phyloP scores from a whole-genome alignment of 2,888 invertebrate species.

The Melanchra persicariae region DNA sequence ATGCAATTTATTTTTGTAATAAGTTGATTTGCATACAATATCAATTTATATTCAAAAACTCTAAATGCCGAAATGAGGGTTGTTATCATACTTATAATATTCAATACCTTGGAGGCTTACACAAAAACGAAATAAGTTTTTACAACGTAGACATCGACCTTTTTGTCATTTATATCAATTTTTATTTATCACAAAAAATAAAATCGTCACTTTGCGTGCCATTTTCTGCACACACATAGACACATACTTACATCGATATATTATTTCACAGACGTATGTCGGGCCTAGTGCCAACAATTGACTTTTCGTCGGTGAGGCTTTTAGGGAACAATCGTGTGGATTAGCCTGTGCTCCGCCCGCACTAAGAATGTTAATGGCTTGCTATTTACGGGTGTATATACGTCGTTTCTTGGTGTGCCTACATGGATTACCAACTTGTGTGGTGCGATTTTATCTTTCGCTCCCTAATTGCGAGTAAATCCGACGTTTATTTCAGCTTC shows the following conservation, averaged over 20 bases:
- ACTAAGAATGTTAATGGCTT: slow-evolving; percentile 74
- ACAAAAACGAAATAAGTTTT: not conserved
- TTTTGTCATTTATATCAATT: not conserved
- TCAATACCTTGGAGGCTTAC: not conserved
- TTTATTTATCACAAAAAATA: not conserved
- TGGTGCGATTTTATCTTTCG: slow-evolving; percentile 57
- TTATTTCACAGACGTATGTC: slow-evolving; percentile 59
- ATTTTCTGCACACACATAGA: slow-evolving; percentile 6
- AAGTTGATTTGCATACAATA: slow-evolving; percentile 8
- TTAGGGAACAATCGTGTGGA: slow-evolving; percentile 77
- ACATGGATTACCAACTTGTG: slow-evolving; percentile 58
- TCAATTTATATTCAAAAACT: slow-evolving; percentile 6
- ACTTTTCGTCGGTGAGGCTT: slow-evolving; percentile 74
- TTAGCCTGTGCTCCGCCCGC: slow-evolving; percentile 71
- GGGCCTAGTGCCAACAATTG: slow-evolving; percentile 70
- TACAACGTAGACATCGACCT: not conserved
- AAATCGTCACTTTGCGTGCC: slow-evolving; percentile 1
- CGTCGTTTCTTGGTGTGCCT: slow-evolving; percentile 58
- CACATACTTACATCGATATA: slow-evolving; percentile 38
- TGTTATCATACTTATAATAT: not conserved
- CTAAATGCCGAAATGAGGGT: not conserved
- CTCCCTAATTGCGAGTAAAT: slow-evolving; percentile 50
- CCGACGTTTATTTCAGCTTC: slow-evolving; percentile 31
- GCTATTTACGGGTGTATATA: slow-evolving; percentile 65
- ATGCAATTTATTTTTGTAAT: slow-evolving; percentile 1